Evolutionary conservation across 1,140 invertebrate species (phyloP).

Genomic region (Drosophila willistoni): DNA sequence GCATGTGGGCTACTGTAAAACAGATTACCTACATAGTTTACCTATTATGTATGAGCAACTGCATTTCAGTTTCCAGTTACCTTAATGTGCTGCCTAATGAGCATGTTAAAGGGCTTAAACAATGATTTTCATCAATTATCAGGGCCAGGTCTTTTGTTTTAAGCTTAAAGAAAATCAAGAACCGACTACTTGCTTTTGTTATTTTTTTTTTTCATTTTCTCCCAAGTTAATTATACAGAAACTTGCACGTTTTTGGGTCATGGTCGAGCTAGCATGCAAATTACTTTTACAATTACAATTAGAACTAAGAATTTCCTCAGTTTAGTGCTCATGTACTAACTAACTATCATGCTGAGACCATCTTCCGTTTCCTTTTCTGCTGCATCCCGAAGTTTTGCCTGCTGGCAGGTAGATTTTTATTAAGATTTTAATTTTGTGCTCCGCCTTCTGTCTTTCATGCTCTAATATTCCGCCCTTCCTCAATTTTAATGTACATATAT

Average conservation of each 20-base stretch:
- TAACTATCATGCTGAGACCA: conserved; percentile 1
- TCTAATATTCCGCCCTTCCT: conserved; percentile 56
- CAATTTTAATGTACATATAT: not conserved
- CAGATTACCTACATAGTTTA: not conserved
- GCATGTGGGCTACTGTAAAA: not conserved
- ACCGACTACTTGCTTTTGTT: not conserved
- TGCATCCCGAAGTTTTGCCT: not conserved
- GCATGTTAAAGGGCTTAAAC: not conserved
- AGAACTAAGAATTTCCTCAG: conserved; percentile 23
- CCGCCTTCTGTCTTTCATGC: conserved; percentile 59
- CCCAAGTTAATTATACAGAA: conserved; percentile 47
- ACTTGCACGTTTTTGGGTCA: conserved; percentile 28
- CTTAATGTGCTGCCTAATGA: not conserved
- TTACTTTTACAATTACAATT: conserved; percentile 63
- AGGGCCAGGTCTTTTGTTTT: conserved; percentile 7
- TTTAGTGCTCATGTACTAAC: conserved; percentile 31
- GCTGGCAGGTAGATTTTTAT: conserved; percentile 8
- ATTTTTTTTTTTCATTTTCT: not conserved
- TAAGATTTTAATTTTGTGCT: conserved; percentile 57
- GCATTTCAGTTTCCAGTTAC: conserved; percentile 1
- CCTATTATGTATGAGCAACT: not conserved
- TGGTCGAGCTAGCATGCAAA: conserved; percentile 60
- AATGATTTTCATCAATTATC: conserved; percentile 25
- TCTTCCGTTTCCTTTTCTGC: conserved; percentile 14
- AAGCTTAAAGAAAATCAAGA: not conserved